Evolutionary conservation across 2,888 invertebrate species (phyloP).

Genomic region (Tetranychus piercei): DNA sequence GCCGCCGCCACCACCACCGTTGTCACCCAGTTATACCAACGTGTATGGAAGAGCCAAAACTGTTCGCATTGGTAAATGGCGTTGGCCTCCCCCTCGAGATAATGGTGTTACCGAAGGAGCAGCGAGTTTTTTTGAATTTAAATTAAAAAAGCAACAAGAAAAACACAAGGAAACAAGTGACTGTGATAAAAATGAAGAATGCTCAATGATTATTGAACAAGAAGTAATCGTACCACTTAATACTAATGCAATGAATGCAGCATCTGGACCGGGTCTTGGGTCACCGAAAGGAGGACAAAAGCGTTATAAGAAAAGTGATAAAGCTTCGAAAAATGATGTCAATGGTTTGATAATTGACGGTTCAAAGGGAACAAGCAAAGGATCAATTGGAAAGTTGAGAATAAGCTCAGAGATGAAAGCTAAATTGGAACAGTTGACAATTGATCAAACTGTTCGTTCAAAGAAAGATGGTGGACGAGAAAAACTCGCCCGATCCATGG

Average conservation of each 20-base stretch:
- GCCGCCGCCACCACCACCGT: constrained; percentile 76
- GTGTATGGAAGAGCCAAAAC: constrained; percentile 84
- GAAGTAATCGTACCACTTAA: constrained; percentile 4
- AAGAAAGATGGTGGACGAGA: constrained; percentile 18
- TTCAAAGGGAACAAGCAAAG: neutral
- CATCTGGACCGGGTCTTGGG: neutral
- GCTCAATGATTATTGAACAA: neutral
- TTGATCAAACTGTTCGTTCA: constrained; percentile 61
- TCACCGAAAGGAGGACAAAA: neutral
- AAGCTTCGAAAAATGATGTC: neutral
- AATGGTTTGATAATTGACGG: constrained; percentile 11
- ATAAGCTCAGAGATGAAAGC: constrained; percentile 80
- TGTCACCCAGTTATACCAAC: constrained; percentile 31
- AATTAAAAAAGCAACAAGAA: constrained; percentile 32
- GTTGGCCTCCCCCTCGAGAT: constrained; percentile 72
- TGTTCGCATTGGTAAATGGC: constrained; percentile 81
- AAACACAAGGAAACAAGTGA: constrained; percentile 11
- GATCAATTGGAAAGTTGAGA: constrained; percentile 62
- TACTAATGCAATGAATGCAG: neutral
- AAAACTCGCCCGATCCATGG: constrained; percentile 21
- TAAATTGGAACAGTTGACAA: constrained; percentile 60
- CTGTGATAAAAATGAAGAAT: constrained; percentile 1
- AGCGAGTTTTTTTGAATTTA: constrained; percentile 56
- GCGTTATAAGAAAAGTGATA: constrained; percentile 8
- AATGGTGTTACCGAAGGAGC: constrained; percentile 26